phyloP scores from a whole-genome alignment of 2,797 vertebrate genomes.

The Chloroceryle inda region DNA sequence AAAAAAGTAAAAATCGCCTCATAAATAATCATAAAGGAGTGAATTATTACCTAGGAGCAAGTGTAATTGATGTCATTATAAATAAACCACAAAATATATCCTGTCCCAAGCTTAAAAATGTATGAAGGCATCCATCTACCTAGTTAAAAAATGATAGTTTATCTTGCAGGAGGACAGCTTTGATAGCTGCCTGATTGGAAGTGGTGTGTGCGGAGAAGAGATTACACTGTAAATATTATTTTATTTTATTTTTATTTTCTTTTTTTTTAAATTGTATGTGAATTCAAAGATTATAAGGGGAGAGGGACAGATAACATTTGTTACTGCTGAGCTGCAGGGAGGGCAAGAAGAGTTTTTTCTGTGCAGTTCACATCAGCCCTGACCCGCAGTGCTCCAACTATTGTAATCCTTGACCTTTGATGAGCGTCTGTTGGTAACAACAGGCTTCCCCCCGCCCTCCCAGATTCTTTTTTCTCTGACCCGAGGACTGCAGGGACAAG shows the following conservation, averaged over 20 bases:
- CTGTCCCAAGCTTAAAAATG: conserved; percentile 72
- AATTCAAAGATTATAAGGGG: conserved; percentile 38
- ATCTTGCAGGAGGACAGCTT: conserved; percentile 65
- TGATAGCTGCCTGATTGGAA: conserved; percentile 65
- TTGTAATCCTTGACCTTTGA: conserved; percentile 57
- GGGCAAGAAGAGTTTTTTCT: background rate
- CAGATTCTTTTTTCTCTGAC: background rate
- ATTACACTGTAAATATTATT: conserved; percentile 56
- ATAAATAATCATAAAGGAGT: conserved; percentile 71
- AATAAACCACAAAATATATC: conserved; percentile 76
- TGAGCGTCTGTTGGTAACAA: conserved; percentile 34
- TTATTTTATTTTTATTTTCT: background rate
- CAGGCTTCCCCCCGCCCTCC: background rate
- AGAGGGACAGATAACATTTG: background rate
- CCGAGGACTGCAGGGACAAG: conserved; percentile 21
- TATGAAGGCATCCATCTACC: conserved; percentile 69
- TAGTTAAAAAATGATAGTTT: conserved; percentile 71
- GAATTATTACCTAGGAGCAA: conserved; percentile 67
- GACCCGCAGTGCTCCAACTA: background rate
- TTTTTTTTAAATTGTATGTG: background rate
- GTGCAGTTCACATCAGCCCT: background rate
- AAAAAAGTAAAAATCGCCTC: conserved; percentile 74
- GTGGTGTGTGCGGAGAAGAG: conserved; percentile 38
- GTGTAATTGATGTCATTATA: conserved; percentile 75
- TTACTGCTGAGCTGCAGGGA: background rate